Base-by-base conservation (phyloP, 2,797 vertebrate species). In the Pyrrhura leucotis region DNA sequence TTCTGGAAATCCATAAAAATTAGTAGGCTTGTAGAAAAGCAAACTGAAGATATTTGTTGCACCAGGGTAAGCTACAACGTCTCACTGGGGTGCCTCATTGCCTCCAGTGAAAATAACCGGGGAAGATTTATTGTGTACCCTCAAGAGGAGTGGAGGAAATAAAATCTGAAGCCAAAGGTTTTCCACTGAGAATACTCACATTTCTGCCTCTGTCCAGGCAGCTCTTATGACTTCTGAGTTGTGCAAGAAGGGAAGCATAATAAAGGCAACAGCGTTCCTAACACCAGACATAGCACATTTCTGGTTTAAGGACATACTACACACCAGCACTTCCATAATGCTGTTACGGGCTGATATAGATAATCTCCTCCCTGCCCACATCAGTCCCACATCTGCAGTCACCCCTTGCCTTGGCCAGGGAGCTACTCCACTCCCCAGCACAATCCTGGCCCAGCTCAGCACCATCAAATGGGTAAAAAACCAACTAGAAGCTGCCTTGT, bases 1-100 rank as follows among this genome's bases (percentile, higher is more conserved):
- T 51, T 91, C 79, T 81, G 33, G 76, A 90, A 88, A 91, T 26
- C n/a, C 7, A 11, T 90, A 84, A 92, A 88, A 95, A 92, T 95
- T 50, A 93, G 81, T 29, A 83, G 50, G 35, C 33, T 74, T 69
- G 23, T 85, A 71, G 87, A 93, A 88, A 79, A 67, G 58, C 28
- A 75, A 88, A 39, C 39, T 42, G 62, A 88, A 76, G 51, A 7
- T 78, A 66, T 54, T 84, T 84, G 59, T 78, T 91, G 82, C 44
- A 78, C 26, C 1, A 2, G 14, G 26, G 29, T 37, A 73, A 68
- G 45, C 67, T 89, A 7, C 73, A 94, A 79, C 54, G 37, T 35
- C 80, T 54, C 45, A 12, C 39, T 63, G 47, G 26, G 53, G 35
- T 58, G 73, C 82, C 54, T 68, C 61, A 1, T 22, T 74, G 48